Conservation (phyloP, 2,113 vertebrate genomes). For the Urocitellus parryii region DNA sequence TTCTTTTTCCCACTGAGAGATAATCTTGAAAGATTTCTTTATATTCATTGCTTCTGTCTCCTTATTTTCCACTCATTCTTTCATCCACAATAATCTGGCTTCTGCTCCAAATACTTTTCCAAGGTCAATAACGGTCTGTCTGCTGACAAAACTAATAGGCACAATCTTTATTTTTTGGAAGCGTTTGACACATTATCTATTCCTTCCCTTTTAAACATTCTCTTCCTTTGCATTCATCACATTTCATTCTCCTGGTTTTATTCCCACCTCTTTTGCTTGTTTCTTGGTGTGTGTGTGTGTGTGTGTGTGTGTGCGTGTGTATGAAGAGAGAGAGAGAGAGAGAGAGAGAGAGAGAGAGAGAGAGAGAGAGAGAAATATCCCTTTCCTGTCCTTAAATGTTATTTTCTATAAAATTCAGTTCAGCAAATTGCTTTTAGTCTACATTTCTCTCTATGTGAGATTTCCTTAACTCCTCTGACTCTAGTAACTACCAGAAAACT, state of each 20-base stretch:
- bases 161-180: background rate
- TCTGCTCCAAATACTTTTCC: background rate
- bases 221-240: background rate
- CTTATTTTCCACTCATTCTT: background rate
- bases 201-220: slow-evolving; percentile 32
- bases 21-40: background rate
- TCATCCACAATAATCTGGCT: background rate
- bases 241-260: background rate
- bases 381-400: background rate
- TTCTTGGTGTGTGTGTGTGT: background rate
- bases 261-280: background rate
- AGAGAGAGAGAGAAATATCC: too few relatives aligned
- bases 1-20: background rate
- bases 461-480: background rate
- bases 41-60: background rate
- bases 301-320: background rate
- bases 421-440: slow-evolving; percentile 14
- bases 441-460: background rate
- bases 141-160: background rate
- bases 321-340: too few relatives aligned
- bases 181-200: background rate
- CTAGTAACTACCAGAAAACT: background rate
- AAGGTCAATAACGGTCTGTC: background rate
- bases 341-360: too few relatives aligned
- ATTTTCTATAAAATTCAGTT: slow-evolving; percentile 28